Conservation (phyloP, 2,113 vertebrate genomes). For the Psittacara wagleri region DNA sequence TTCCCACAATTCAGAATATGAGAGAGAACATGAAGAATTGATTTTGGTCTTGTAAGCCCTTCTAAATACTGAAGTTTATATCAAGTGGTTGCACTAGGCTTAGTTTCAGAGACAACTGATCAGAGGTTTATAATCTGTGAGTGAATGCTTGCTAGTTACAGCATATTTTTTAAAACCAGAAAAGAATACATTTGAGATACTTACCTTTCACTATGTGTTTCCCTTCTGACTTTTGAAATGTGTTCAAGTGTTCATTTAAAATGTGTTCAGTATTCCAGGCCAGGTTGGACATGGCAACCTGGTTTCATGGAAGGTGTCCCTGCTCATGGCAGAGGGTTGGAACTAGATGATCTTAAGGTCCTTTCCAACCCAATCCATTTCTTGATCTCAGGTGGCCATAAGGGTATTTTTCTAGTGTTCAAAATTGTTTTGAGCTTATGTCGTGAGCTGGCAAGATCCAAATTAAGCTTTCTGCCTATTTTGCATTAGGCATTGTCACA, state of each 20-base stretch:
- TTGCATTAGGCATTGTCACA: neutral
- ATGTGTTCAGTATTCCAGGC: neutral
- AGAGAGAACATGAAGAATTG: neutral
- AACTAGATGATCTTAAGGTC: neutral
- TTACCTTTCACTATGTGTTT: neutral
- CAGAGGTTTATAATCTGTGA: neutral
- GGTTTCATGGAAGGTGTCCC: neutral
- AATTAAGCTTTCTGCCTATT: neutral
- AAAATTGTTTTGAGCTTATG: neutral
- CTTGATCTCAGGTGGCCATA: neutral
- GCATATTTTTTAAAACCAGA: neutral
- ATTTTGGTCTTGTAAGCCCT: neutral
- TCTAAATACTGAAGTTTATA: neutral
- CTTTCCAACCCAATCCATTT: neutral
- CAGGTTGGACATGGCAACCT: neutral
- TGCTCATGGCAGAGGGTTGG: neutral
- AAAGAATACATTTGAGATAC: neutral
- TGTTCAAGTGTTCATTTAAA: neutral
- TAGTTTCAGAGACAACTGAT: neutral
- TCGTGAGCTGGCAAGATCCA: neutral
- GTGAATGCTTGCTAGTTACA: neutral
- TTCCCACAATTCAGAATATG: neutral
- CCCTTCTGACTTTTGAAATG: neutral
- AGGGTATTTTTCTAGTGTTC: neutral
- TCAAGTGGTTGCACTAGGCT: neutral